Conservation (phyloP, 2,888 invertebrate species). For the Cyclophora albipunctata region DNA sequence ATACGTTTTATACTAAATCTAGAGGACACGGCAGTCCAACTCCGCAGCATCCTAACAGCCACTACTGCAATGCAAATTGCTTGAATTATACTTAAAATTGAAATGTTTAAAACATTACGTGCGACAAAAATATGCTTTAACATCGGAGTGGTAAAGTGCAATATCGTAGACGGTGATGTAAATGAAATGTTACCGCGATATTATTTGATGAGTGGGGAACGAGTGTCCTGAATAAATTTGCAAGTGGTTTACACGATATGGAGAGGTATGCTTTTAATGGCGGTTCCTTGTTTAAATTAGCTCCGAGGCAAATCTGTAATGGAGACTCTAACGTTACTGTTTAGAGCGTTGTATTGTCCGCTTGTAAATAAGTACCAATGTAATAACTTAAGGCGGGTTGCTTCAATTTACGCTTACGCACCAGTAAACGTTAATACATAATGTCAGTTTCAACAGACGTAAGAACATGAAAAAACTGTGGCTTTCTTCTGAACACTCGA, state of each 20-base stretch:
- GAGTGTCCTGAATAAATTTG: slow-evolving; percentile 66
- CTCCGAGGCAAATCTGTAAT: slow-evolving; percentile 28
- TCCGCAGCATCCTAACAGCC: slow-evolving; percentile 31
- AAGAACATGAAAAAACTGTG: too few relatives aligned
- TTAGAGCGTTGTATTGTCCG: too few relatives aligned
- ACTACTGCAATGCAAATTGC: slow-evolving; percentile 53
- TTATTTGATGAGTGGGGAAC: slow-evolving; percentile 56
- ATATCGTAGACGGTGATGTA: slow-evolving; percentile 14
- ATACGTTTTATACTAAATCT: slow-evolving; percentile 29
- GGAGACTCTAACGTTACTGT: slow-evolving; percentile 10
- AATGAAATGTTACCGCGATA: slow-evolving; percentile 42
- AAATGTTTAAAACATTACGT: slow-evolving; percentile 31
- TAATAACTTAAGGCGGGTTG: too few relatives aligned
- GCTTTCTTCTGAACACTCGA: too few relatives aligned
- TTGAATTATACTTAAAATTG: slow-evolving; percentile 53
- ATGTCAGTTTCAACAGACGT: too few relatives aligned
- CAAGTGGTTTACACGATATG: slow-evolving; percentile 56
- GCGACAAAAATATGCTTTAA: slow-evolving; percentile 28
- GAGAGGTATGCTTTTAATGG: slow-evolving; percentile 56
- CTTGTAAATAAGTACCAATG: too few relatives aligned
- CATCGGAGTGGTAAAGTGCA: slow-evolving; percentile 18
- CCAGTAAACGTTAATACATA: too few relatives aligned
- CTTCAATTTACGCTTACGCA: too few relatives aligned
- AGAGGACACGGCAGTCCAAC: slow-evolving; percentile 20
- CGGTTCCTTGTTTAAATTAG: slow-evolving; percentile 49